phyloP scores from a whole-genome alignment of 2,113 vertebrate species.

The Macrotus californicus region DNA sequence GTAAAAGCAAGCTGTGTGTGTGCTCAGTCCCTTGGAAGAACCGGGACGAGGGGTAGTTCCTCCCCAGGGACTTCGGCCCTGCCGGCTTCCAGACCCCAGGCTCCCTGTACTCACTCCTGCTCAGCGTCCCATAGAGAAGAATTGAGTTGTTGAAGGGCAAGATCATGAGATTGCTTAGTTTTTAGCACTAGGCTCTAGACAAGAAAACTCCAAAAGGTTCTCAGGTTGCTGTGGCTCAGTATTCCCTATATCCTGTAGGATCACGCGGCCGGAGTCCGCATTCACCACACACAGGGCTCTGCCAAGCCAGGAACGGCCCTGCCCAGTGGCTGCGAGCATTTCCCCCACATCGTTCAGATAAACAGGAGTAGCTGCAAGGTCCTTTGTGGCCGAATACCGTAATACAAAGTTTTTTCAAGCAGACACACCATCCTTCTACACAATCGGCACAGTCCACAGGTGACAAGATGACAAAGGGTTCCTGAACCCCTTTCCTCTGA shows the following conservation, averaged over 20 bases:
- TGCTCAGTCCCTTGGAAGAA: not conserved
- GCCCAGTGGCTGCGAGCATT: not conserved
- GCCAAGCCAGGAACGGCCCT: not conserved
- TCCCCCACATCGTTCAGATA: not conserved
- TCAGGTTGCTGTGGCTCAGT: not conserved
- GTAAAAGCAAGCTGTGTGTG: not conserved
- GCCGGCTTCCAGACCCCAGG: not conserved
- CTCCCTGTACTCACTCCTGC: not conserved
- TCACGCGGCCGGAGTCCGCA: not conserved
- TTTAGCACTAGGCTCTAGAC: not conserved
- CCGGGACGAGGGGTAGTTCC: not conserved
- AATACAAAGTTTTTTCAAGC: not conserved
- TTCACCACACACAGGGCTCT: not conserved
- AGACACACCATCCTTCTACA: not conserved
- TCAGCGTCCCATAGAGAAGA: not conserved
- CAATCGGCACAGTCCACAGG: not conserved
- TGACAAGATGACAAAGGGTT: not conserved
- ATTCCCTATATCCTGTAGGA: not conserved
- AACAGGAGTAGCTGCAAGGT: not conserved
- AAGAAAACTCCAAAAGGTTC: not conserved
- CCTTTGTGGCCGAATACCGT: not conserved
- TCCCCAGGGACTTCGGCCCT: not conserved
- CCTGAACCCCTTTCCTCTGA: not conserved
- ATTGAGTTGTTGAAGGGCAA: not conserved
- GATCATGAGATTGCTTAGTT: not conserved